phyloP scores from a whole-genome alignment of 2,888 invertebrate species.

The Tetheella fluctuosa region DNA sequence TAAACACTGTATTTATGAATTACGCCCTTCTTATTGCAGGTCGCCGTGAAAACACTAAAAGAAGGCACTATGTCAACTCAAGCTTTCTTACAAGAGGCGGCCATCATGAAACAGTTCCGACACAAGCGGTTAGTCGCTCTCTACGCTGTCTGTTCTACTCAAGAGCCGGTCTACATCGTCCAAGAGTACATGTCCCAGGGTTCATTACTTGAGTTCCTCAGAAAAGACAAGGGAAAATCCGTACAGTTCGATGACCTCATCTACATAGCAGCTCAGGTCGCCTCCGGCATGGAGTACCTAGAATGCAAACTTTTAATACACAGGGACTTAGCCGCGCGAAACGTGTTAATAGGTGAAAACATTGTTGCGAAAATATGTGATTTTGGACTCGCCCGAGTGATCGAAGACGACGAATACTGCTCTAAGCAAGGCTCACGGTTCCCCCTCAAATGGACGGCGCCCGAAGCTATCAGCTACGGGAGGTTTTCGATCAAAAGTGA shows the following conservation, averaged over 20 bases:
- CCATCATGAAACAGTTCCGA: constrained; percentile 99
- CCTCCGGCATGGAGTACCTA: constrained; percentile 97
- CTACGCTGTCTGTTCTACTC: constrained; percentile 96
- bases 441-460: constrained; percentile 99
- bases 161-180: constrained; percentile 97
- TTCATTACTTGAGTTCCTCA: constrained; percentile 94
- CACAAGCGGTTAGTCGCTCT: constrained; percentile 97
- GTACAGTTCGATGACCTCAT: constrained; percentile 96
- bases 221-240: constrained; percentile 94
- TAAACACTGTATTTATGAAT: no score
- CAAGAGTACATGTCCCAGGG: constrained; percentile 98
- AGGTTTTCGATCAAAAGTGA: constrained; percentile 99
- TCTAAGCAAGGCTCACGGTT: constrained; percentile 97
- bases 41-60: constrained; percentile 98
- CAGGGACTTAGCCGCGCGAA: constrained; percentile 96
- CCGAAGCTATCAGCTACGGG: constrained; percentile 97
- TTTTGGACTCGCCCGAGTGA: constrained; percentile 98
- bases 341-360: constrained; percentile 96
- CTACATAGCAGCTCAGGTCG: constrained; percentile 97
- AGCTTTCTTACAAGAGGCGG: constrained; percentile 98
- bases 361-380: constrained; percentile 95
- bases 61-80: constrained; percentile 98
- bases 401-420: constrained; percentile 99
- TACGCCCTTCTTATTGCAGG: constrained; percentile 71
- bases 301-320: constrained; percentile 97